phyloP scores from a whole-genome alignment of 2,888 invertebrate genomes.

The Diaphora mendica region DNA sequence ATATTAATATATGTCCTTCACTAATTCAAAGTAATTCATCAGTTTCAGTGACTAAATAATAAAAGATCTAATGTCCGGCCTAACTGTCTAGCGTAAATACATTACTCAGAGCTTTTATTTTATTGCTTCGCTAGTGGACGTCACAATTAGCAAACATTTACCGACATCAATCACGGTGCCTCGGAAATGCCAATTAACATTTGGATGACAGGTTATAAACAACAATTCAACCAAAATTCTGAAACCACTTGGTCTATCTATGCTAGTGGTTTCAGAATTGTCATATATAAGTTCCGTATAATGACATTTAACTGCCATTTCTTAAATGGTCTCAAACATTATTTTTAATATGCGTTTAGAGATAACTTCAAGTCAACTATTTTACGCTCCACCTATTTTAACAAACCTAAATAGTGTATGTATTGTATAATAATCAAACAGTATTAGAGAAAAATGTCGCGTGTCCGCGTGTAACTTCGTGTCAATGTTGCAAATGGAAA shows the following conservation, averaged over 20 bases:
- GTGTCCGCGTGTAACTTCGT: not conserved
- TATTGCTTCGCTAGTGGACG: constrained; percentile 26
- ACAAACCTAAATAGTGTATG: not conserved
- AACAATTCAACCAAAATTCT: not conserved
- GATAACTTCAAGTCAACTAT: too few relatives aligned
- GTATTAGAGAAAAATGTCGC: not conserved
- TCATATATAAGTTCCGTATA: not conserved
- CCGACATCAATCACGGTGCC: constrained; percentile 39
- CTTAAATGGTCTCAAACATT: too few relatives aligned
- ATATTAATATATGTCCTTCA: not conserved
- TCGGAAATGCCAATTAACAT: constrained; percentile 23
- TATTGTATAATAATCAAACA: not conserved
- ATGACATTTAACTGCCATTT: too few relatives aligned
- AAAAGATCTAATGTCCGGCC: constrained; percentile 31
- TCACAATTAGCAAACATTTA: constrained; percentile 44
- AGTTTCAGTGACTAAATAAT: constrained; percentile 32
- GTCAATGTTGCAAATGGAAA: not conserved
- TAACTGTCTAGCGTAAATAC: constrained; percentile 26
- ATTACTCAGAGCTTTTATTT: constrained; percentile 38
- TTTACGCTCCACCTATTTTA: not conserved
- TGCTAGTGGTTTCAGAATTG: not conserved
- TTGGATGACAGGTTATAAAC: constrained; percentile 7
- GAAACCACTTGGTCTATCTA: not conserved
- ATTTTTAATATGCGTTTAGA: too few relatives aligned
- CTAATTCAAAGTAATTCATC: not conserved